Conservation (phyloP, 2,888 invertebrate genomes). For the Campaea margaritaria region DNA sequence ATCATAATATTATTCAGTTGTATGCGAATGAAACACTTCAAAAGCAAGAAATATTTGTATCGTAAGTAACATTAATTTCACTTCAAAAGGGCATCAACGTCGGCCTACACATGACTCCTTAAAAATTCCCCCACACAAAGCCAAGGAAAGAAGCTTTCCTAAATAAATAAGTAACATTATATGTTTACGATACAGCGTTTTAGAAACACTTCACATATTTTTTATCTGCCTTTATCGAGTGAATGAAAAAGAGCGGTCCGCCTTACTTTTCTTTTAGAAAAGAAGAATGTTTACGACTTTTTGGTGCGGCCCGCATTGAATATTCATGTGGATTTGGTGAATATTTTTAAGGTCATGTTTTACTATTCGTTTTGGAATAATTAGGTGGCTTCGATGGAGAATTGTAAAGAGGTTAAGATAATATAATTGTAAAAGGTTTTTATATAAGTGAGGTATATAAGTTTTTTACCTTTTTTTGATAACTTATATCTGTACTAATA, state of each 20-base stretch:
- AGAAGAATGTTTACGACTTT: conserved; percentile 49
- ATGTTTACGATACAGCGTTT: conserved; percentile 52
- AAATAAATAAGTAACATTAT: conserved; percentile 54
- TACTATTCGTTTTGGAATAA: conserved; percentile 29
- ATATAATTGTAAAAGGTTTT: conserved; percentile 15
- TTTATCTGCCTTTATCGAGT: conserved; percentile 55
- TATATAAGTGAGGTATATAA: neutral
- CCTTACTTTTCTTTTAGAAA: conserved; percentile 45
- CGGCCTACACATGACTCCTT: conserved; percentile 46
- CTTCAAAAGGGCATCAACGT: conserved; percentile 61
- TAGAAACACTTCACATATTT: conserved; percentile 56
- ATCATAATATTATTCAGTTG: conserved; percentile 36
- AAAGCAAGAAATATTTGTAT: conserved; percentile 52
- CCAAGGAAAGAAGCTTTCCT: conserved; percentile 46
- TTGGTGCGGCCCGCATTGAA: conserved; percentile 53
- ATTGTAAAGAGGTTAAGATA: conserved; percentile 13
- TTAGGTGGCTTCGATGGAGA: conserved; percentile 20
- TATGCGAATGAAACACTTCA: conserved; percentile 57
- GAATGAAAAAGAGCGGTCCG: conserved; percentile 51
- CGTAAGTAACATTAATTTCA: conserved; percentile 56
- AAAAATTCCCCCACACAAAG: conserved; percentile 45
- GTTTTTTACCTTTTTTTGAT: no score
- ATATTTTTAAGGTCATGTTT: conserved; percentile 41
- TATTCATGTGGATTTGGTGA: conserved; percentile 58
- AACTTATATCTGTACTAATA: no score